phyloP scores from a whole-genome alignment of 1,140 invertebrate species.

The Trichonephila clavipes region DNA sequence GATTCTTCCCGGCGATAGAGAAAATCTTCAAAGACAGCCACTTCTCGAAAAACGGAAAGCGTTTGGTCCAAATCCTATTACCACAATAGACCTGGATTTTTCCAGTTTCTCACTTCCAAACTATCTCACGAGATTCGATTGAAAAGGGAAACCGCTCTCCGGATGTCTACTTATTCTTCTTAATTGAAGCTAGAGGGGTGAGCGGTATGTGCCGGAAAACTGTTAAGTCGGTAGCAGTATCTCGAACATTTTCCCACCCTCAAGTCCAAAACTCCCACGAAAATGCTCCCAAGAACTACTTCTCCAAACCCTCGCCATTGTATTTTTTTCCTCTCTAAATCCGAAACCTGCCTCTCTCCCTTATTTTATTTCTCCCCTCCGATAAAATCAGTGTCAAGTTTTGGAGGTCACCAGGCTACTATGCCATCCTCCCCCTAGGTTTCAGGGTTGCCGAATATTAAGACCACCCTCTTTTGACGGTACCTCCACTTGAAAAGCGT shows the following conservation, averaged over 20 bases:
- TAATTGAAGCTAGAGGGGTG: constrained; percentile 41
- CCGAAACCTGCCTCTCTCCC: neutral
- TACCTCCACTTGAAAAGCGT: neutral
- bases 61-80: constrained; percentile 18
- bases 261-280: constrained; percentile 56
- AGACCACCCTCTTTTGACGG: neutral
- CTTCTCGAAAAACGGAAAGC: neutral
- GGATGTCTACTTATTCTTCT: constrained; percentile 42
- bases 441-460: constrained; percentile 35
- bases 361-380: neutral
- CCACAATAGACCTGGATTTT: neutral
- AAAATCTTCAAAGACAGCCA: neutral
- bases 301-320: neutral
- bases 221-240: constrained; percentile 34
- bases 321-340: constrained; percentile 38
- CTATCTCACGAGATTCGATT: constrained; percentile 19
- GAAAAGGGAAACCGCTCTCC: constrained; percentile 47
- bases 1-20: neutral
- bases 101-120: constrained; percentile 54
- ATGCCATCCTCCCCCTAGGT: constrained; percentile 45
- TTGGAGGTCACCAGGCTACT: constrained; percentile 71
- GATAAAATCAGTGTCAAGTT: constrained; percentile 48
- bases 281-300: neutral
- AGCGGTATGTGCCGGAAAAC: constrained; percentile 42
- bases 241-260: constrained; percentile 47